phyloP scores from a whole-genome alignment of 2,797 vertebrate genomes.

The Trachops cirrhosus region DNA sequence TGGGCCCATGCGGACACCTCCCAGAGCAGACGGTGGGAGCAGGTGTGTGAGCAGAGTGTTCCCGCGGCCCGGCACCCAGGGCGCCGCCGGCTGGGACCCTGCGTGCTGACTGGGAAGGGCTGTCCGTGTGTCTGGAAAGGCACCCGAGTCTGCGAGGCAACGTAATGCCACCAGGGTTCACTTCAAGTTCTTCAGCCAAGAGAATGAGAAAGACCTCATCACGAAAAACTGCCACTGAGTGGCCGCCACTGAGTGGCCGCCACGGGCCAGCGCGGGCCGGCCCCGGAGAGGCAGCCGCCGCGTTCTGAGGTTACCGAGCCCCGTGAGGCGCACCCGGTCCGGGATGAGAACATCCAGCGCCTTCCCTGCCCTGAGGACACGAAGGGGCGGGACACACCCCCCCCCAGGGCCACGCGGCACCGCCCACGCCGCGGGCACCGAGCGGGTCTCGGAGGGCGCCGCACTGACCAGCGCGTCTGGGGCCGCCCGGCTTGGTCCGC shows the following conservation, averaged over 20 bases:
- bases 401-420: not conserved
- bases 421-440: accelerated
- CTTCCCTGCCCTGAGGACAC: accelerated
- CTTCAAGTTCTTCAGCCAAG: not conserved
- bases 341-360: accelerated
- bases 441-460: not conserved
- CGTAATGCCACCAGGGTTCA: accelerated
- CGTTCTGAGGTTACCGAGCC: accelerated
- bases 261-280: not conserved
- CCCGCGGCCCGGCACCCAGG: too few relatives aligned
- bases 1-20: not conserved
- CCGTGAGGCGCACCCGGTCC: accelerated
- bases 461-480: slow-evolving; percentile 78
- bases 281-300: not conserved
- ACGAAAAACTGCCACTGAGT: accelerated
- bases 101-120: not conserved
- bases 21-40: not conserved
- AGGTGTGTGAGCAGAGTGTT: not conserved
- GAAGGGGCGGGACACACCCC: accelerated
- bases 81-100: not conserved
- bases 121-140: accelerated
- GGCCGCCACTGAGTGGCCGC: not conserved
- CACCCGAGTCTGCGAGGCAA: too few relatives aligned
- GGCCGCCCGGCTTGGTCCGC: slow-evolving; percentile 49
- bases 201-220: not conserved